These are phyloP conservation scores for Anolis carolinensis DNA, from an alignment of 2,113 vertebrate species.

Conservation along the genomic window DNA sequence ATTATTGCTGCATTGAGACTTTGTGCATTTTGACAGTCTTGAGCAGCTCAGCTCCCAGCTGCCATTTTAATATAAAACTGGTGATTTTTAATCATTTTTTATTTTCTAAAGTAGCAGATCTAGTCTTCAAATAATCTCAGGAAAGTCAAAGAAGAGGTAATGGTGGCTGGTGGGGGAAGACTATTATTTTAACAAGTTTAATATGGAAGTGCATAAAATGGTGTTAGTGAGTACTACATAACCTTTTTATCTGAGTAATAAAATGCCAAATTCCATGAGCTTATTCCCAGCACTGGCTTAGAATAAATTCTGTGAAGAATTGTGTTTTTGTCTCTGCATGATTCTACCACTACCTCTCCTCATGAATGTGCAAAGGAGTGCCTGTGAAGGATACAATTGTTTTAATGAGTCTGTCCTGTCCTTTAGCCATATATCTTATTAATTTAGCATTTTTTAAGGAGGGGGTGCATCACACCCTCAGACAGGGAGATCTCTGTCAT, in stretches of 20 bases:
- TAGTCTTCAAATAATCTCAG: conserved; percentile 19
- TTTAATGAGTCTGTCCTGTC: background rate
- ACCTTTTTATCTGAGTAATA: conserved; percentile 47
- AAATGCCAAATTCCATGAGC: conserved; percentile 22
- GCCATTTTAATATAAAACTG: conserved; percentile 40
- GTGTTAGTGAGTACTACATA: conserved; percentile 36
- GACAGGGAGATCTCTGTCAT: background rate
- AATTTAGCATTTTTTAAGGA: background rate
- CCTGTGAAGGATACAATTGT: conserved; percentile 30
- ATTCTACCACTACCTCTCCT: background rate
- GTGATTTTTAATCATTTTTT: background rate
- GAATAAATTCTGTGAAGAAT: conserved; percentile 30
- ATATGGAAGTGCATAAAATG: conserved; percentile 48
- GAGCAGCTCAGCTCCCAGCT: conserved; percentile 32
- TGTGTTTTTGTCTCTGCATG: conserved; percentile 40
- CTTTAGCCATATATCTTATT: background rate
- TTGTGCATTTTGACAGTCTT: conserved; percentile 20
- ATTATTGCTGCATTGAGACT: background rate
- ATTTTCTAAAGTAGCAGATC: background rate
- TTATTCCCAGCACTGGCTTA: conserved; percentile 30
- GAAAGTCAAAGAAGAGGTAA: conserved; percentile 10
- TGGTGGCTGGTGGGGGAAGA: background rate
- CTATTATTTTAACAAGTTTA: conserved; percentile 47
- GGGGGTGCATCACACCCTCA: accelerated
- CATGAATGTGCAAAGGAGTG: conserved; percentile 25